Conservation (phyloP, 2,797 vertebrate species). For the Enteromius mattozi region DNA sequence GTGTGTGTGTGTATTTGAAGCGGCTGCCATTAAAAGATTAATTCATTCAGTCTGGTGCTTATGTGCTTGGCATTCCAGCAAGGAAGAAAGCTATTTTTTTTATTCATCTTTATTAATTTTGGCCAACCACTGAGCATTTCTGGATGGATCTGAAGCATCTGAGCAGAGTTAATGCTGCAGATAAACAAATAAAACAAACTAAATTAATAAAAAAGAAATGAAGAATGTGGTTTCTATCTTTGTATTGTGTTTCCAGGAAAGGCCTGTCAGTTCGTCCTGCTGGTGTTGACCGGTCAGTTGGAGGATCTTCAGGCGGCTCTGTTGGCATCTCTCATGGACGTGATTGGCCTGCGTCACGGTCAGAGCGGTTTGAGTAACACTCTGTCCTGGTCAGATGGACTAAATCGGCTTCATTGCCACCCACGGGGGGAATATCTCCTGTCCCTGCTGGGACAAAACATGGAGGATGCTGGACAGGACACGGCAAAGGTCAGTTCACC, state of each 20-base stretch:
- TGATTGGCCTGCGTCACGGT: conserved; percentile 76
- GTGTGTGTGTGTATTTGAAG: conserved; percentile 1
- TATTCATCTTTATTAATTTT: not conserved
- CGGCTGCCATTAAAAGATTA: conserved; percentile 15
- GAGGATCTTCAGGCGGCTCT: conserved; percentile 75
- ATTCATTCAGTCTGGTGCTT: conserved; percentile 4
- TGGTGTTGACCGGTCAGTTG: conserved; percentile 76
- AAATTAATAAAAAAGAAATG: not conserved
- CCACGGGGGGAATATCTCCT: conserved; percentile 75
- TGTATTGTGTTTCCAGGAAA: conserved; percentile 71
- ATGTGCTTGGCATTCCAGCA: not conserved
- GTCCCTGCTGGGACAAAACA: conserved; percentile 66
- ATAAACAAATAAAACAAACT: conserved; percentile 14
- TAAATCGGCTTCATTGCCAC: conserved; percentile 78
- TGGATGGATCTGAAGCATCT: conserved; percentile 7
- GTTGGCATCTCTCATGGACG: conserved; percentile 82
- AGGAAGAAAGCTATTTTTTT: not conserved
- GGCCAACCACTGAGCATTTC: not conserved
- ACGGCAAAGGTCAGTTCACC: conserved; percentile 21
- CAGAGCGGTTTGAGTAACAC: conserved; percentile 63
- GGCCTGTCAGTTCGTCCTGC: conserved; percentile 78
- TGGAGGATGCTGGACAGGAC: not conserved
- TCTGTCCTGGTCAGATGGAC: conserved; percentile 79
- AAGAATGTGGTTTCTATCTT: conserved; percentile 35
- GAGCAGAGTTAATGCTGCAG: not conserved